Percentiles rank a stretch among this genome's conserved stretches.
Conservation (phyloP, 2,797 vertebrate species). For the Sphenodon punctatus region DNA sequence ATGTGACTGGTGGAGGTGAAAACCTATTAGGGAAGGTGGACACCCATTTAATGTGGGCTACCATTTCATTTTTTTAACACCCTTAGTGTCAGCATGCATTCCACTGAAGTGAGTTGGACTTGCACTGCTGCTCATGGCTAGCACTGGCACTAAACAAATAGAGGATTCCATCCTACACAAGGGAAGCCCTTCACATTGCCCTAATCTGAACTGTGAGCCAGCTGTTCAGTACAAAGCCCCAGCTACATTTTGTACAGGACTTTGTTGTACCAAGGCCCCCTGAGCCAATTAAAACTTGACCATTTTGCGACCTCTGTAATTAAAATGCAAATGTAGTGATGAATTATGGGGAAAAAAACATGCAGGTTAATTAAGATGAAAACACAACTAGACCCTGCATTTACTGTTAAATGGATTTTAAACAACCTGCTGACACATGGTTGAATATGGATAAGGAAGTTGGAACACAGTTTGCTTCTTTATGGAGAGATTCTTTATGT, state of each 20-base stretch:
- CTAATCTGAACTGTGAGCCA: slow-evolving; percentile 43
- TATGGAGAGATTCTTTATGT: slow-evolving; percentile 9
- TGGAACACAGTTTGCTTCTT: neutral
- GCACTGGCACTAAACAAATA: no score
- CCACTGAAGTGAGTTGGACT: no score
- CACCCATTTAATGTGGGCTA: no score
- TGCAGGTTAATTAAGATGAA: slow-evolving; percentile 73
- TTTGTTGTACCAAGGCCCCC: slow-evolving; percentile 62
- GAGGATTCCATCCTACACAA: neutral
- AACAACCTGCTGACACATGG: slow-evolving; percentile 37
- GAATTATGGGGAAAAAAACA: slow-evolving; percentile 72
- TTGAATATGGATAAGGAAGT: slow-evolving; percentile 8
- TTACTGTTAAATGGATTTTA: slow-evolving; percentile 46
- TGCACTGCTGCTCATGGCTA: no score
- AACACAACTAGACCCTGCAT: slow-evolving; percentile 52
- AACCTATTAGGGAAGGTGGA: no score
- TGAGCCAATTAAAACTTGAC: slow-evolving; percentile 78
- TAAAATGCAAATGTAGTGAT: slow-evolving; percentile 78
- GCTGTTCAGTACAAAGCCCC: slow-evolving; percentile 26
- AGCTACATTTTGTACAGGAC: slow-evolving; percentile 45
- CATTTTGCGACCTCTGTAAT: slow-evolving; percentile 73
- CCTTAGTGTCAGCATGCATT: no score
- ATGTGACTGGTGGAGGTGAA: no score
- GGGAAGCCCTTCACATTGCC: neutral
- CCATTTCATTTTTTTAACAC: no score